A percentile compares a stretch with the other conserved stretches of the same genome.
These are phyloP conservation scores for Malurus elegans DNA, from an alignment of 2,113 vertebrate species.

Conservation along the genomic window DNA sequence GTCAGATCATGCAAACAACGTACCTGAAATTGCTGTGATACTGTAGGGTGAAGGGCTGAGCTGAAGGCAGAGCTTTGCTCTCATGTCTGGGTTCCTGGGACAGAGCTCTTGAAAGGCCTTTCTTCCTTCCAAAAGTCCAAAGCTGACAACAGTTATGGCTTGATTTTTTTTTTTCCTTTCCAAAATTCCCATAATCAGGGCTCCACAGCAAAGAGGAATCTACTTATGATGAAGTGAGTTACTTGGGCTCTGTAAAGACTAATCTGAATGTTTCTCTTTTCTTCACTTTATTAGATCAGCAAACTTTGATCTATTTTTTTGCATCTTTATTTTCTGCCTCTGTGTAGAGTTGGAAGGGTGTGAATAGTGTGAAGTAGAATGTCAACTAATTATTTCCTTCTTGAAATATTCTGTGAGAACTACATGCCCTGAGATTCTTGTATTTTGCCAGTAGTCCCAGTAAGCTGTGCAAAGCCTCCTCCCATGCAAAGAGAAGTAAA, in stretches of 20 bases:
- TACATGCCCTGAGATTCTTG: neutral
- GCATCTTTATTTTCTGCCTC: neutral
- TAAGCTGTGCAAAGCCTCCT: neutral
- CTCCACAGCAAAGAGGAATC: neutral
- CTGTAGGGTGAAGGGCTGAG: neutral
- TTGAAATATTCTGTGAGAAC: neutral
- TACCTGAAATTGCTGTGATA: fast-evolving
- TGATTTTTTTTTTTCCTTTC: neutral
- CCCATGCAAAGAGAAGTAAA: neutral
- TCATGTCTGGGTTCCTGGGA: neutral
- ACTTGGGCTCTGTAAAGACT: neutral
- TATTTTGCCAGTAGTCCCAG: neutral
- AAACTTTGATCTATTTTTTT: neutral
- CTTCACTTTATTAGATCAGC: neutral
- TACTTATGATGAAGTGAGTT: neutral
- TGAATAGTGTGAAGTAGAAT: neutral
- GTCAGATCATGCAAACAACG: neutral
- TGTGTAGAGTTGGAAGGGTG: neutral
- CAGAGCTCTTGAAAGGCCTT: neutral
- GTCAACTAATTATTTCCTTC: neutral
- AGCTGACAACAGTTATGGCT: neutral
- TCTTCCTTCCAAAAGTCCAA: neutral
- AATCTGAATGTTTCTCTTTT: neutral
- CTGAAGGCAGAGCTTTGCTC: neutral
- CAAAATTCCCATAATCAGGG: neutral